A percentile compares a stretch with the other conserved stretches of the same genome.
phyloP scores from a whole-genome alignment of 2,113 vertebrate species.

The Melierax canorus region DNA sequence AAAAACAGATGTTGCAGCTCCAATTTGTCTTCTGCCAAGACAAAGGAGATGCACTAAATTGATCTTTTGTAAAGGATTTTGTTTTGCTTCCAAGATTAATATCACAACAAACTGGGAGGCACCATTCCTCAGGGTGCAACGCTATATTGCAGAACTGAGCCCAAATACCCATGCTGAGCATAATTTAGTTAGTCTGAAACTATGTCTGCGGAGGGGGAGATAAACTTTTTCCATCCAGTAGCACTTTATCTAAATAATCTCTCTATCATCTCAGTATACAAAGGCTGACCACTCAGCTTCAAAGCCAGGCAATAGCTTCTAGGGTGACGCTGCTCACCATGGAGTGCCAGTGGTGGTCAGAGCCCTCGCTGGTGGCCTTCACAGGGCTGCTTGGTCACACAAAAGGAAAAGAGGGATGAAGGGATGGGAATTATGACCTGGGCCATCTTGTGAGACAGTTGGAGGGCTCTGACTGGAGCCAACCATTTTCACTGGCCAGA shows the following conservation, averaged over 20 bases:
- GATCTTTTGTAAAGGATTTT: conserved; percentile 58
- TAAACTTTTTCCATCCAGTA: conserved; percentile 3
- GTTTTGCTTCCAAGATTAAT: conserved; percentile 58
- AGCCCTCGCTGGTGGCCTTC: background rate
- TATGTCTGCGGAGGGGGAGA: background rate
- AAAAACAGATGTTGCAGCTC: conserved; percentile 61
- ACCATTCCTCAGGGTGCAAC: conserved; percentile 17
- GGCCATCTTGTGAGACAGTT: background rate
- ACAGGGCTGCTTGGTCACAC: background rate
- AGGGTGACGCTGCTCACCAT: background rate
- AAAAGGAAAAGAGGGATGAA: background rate
- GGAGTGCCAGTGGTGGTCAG: background rate
- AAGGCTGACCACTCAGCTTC: background rate
- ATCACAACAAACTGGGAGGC: conserved; percentile 59
- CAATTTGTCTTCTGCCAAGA: conserved; percentile 55
- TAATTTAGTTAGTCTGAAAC: conserved; percentile 29
- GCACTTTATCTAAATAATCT: background rate
- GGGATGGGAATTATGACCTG: background rate
- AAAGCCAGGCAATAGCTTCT: background rate
- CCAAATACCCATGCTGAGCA: conserved; percentile 13
- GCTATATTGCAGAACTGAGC: background rate
- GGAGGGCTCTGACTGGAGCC: background rate
- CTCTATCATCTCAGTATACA: background rate
- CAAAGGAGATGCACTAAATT: conserved; percentile 59
- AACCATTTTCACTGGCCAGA: background rate